phyloP scores from a whole-genome alignment of 1,140 invertebrate genomes.

The Dendrolimus kikuchii region DNA sequence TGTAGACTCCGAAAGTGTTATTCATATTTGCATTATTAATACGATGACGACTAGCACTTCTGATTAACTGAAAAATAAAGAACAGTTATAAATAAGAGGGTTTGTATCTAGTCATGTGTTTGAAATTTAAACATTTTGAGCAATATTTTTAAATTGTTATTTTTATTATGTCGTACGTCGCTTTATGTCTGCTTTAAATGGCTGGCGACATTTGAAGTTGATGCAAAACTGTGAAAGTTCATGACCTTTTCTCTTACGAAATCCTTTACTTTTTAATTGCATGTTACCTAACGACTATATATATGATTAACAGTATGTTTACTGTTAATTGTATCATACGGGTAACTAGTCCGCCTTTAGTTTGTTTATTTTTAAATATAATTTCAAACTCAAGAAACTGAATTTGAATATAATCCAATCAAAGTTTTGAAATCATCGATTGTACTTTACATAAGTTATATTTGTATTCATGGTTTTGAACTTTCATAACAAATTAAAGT shows the following conservation, averaged over 20 bases:
- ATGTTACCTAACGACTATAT: too few species aligned
- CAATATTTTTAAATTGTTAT: background rate
- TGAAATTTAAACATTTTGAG: background rate
- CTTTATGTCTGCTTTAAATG: slow-evolving; percentile 15
- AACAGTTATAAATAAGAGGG: too few species aligned
- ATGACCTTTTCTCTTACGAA: background rate
- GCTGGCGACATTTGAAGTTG: slow-evolving; percentile 19
- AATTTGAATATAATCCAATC: slow-evolving; percentile 2
- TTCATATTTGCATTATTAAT: too few species aligned
- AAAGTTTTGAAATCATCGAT: background rate
- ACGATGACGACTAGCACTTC: too few species aligned
- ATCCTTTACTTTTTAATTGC: too few species aligned
- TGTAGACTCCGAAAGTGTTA: too few species aligned
- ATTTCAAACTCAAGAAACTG: background rate
- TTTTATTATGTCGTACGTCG: slow-evolving; percentile 8
- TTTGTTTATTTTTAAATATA: too few species aligned
- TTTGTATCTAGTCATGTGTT: too few species aligned
- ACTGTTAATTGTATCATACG: too few species aligned
- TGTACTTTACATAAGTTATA: background rate
- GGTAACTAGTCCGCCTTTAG: too few species aligned
- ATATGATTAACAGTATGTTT: too few species aligned
- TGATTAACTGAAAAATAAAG: too few species aligned
- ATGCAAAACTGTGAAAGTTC: background rate
- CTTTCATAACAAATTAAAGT: background rate
- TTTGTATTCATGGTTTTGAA: background rate